Percentiles rank a stretch among this genome's conserved stretches.
Conservation (phyloP, 2,113 vertebrate genomes). For the Strix uralensis region DNA sequence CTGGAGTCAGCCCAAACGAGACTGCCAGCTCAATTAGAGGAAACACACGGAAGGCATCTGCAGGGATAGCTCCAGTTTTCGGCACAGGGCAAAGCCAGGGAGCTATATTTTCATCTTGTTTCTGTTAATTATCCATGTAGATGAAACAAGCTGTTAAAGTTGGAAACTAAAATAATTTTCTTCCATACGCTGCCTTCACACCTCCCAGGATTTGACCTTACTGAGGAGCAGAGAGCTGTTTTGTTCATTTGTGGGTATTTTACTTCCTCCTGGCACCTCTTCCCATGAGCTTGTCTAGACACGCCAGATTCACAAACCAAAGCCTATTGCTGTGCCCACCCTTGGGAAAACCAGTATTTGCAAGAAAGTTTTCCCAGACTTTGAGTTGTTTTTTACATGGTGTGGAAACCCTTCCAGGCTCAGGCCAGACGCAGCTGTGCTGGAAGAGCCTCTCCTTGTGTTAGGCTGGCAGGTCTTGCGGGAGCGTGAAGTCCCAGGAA, state of each 20-base stretch:
- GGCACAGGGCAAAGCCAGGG: not conserved
- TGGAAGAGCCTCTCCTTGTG: not conserved
- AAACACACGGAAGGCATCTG: not conserved
- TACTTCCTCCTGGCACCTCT: not conserved
- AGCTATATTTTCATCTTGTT: not conserved
- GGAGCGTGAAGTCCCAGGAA: not conserved
- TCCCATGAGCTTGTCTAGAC: not conserved
- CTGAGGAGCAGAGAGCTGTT: not conserved
- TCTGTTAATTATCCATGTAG: not conserved
- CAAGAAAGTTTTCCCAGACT: not conserved
- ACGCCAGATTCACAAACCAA: not conserved
- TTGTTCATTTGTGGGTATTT: not conserved
- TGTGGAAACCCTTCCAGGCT: not conserved
- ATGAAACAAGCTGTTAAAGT: not conserved
- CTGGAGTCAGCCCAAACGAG: not conserved
- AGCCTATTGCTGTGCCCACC: not conserved
- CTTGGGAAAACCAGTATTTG: not conserved
- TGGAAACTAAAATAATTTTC: not conserved
- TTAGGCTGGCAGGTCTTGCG: not conserved
- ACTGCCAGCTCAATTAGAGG: constrained; percentile 9
- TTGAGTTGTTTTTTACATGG: not conserved
- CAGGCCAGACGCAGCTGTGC: not conserved
- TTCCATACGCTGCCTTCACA: not conserved
- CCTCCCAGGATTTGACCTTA: not conserved
- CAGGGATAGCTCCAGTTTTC: not conserved